Percentiles rank a stretch among this genome's conserved stretches.
Conservation (phyloP, 2,888 invertebrate species). For the Phaedon cochleariae region DNA sequence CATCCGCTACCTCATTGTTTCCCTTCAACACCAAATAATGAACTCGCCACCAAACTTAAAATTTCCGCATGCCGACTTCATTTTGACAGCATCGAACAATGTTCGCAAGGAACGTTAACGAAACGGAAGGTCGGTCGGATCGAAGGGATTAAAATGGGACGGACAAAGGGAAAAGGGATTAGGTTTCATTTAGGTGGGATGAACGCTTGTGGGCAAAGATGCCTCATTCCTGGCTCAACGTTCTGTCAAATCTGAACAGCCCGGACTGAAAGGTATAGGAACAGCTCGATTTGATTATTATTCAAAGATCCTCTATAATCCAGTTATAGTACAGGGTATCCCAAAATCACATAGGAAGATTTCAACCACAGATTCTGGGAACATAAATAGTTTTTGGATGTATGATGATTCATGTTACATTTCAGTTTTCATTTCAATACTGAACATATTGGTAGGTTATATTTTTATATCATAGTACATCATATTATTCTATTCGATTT, state of each 20-base stretch:
- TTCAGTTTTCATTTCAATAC: too few relatives aligned
- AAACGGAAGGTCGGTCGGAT: constrained; percentile 18
- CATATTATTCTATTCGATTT: too few relatives aligned
- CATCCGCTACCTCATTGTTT: background rate
- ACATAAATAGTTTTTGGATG: too few relatives aligned
- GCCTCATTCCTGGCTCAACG: constrained; percentile 10
- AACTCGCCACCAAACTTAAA: background rate
- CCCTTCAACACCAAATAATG: background rate
- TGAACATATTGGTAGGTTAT: too few relatives aligned
- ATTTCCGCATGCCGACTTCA: background rate
- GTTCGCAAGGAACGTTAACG: constrained; percentile 1
- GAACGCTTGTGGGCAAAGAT: constrained; percentile 50
- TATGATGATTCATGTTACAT: too few relatives aligned
- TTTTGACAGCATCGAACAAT: constrained; percentile 1
- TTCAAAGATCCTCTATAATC: background rate
- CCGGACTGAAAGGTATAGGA: background rate
- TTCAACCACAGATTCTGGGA: too few relatives aligned
- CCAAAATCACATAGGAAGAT: too few relatives aligned
- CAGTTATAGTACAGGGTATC: too few relatives aligned
- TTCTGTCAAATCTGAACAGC: background rate
- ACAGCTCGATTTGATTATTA: background rate
- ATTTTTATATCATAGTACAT: too few relatives aligned
- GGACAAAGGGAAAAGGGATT: constrained; percentile 56
- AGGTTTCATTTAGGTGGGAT: constrained; percentile 52
- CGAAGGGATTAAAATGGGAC: constrained; percentile 38